Base-by-base conservation (phyloP, 2,797 vertebrate species). In the Tamandua tetradactyla region DNA sequence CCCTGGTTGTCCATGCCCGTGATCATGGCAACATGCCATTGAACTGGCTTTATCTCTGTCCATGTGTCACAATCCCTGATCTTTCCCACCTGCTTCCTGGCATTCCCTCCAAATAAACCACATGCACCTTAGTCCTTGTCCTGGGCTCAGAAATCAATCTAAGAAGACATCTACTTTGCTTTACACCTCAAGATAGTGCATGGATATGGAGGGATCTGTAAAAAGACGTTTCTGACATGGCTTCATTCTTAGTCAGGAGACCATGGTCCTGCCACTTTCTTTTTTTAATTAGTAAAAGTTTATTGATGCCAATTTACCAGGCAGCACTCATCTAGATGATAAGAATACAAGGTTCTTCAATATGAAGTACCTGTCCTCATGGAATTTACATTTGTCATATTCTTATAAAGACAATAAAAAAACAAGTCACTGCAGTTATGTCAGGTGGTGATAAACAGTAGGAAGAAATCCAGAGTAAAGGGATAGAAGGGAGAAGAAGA, bases 391-490 rank as follows among this genome's bases (percentile, higher is more conserved):
- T 59, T 91, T 94, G 23, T 62, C 27, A 1, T 49, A 42, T 13
- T 81, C 6, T 74, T 57, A 62, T 7, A 7, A 55, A 89, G 47
- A 74, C 30, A 85, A 59, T 23, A 62, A 62, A 57, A 18, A n/a
- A n/a, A n/a, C n/a, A 78, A 27, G 40, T 20, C 2, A 42, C 68
- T 14, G 4, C 37, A 71, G 37, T 71, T 61, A 20, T 71, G 35
- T 85, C 69, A 74, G 8, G 42, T 62, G 6, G 44, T 71, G 23
- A 42, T 82, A 93, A 62, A 32, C 42, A 49, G 64, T 42, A n/a
- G 75, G 69, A 74, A 95, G n/a, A 94, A 74, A 68, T 23, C n/a
- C 32, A 55, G 68, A 93, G 78, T 75, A 59, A 42, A 66, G 57
- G 23, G 42, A 35, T 35, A 83, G 68, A 18, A 84, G 75, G 35